Base-by-base conservation (phyloP, 2,888 invertebrate genomes). In the Hirtodrosophila cameraria region DNA sequence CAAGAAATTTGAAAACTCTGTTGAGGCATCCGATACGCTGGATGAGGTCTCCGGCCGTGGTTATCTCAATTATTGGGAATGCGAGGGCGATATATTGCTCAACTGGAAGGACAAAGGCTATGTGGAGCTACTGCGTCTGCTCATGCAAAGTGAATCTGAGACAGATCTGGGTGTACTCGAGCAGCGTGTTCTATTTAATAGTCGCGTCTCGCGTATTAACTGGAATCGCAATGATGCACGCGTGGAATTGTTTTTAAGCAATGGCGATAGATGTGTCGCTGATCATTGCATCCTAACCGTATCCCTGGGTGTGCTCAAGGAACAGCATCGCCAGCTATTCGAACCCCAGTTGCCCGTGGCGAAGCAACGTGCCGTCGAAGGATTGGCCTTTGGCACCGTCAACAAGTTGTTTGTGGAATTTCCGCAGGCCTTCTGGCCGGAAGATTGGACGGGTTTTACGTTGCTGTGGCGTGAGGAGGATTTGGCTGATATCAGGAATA, bases 21-120 rank as follows among this genome's bases (percentile, higher is more conserved):
- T 91, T 86, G 92, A 95, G 91, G 93, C 94, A 58, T 92, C 94
- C 77, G 92, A 93, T 90, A 89, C 93, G 74, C 91, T 96, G 93
- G 91, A 93, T 91, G 92, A 94, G 43, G 93, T 95, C 23, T 96
- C 96, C 0, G 92, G 94, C 0, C 91, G 91, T 60, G 94, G 94
- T 0, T 91, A 94, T 41, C 89, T 92, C 0, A 93, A 94, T 66
- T 94, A 94, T 78, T 92, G 94, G 93, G 91, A 92, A 1, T 95
- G 95, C 84, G 93, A 94, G 16, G 97, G 97, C 2, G 94, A 96
- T 86, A 91, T 91, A 33, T 89, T 94, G 73, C 90, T 95, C 0
- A 93, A 94, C 84, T 97, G 96, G 96, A 95, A 94, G 79, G 93
- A 93, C 50, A 93, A 92, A 63, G 96, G 96, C 1, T 96, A 93